Conservation (phyloP, 1,140 invertebrate species). For the Fopius arisanus region DNA sequence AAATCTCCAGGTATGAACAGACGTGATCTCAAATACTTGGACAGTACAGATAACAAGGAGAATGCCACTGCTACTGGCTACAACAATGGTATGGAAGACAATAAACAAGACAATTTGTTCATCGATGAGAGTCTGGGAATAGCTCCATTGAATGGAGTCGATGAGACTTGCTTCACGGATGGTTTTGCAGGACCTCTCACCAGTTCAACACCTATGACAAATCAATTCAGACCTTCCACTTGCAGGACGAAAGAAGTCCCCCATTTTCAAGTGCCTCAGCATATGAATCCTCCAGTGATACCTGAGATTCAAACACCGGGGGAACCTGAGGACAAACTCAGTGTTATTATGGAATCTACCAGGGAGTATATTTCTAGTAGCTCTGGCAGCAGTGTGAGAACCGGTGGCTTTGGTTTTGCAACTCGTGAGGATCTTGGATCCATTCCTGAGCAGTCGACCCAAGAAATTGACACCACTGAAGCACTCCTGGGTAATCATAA, state of each 20-base stretch:
- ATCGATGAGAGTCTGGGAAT: conserved; percentile 55
- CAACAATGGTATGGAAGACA: conserved; percentile 46
- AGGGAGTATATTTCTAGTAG: conserved; percentile 58
- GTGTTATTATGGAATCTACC: conserved; percentile 56
- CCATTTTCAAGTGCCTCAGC: conserved; percentile 35
- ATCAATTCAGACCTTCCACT: conserved; percentile 48
- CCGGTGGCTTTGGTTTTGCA: conserved; percentile 47
- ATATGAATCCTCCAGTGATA: conserved; percentile 5
- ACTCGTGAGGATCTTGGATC: conserved; percentile 49
- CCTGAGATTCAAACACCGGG: neutral
- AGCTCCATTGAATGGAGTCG: conserved; percentile 42
- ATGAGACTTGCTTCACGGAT: conserved; percentile 55
- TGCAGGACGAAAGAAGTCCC: conserved; percentile 45
- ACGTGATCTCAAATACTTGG: conserved; percentile 55
- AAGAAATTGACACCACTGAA: conserved; percentile 36
- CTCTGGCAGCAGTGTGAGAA: conserved; percentile 49
- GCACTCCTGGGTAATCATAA: conserved; percentile 37
- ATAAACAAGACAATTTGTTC: conserved; percentile 47
- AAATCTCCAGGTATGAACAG: conserved; percentile 59
- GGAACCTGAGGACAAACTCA: conserved; percentile 53
- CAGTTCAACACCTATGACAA: conserved; percentile 56
- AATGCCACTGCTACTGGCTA: conserved; percentile 52
- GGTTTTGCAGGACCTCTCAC: conserved; percentile 48
- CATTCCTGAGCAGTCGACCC: conserved; percentile 49
- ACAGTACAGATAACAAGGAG: conserved; percentile 57